phyloP scores from a whole-genome alignment of 2,113 vertebrate genomes.

The Halcyon senegalensis region DNA sequence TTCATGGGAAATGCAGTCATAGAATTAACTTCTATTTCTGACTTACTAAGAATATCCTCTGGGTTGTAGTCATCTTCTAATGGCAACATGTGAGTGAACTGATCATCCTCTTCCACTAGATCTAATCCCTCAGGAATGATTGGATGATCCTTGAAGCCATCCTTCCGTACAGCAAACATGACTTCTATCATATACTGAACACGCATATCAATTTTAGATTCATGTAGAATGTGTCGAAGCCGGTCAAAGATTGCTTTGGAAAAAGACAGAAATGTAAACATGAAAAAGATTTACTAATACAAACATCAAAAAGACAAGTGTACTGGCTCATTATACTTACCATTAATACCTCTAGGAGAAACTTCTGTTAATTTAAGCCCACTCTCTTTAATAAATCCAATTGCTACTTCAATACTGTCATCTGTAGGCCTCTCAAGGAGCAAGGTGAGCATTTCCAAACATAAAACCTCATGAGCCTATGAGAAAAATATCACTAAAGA shows the following conservation, averaged over 20 bases:
- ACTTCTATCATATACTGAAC: slow-evolving; percentile 99
- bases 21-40: neutral
- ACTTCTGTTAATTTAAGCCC: slow-evolving; percentile 97
- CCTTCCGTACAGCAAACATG: slow-evolving; percentile 98
- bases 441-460: slow-evolving; percentile 96
- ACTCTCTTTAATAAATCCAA: slow-evolving; percentile 96
- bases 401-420: slow-evolving; percentile 97
- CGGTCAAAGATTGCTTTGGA: slow-evolving; percentile 94
- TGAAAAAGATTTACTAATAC: neutral
- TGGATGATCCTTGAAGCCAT: slow-evolving; percentile 98
- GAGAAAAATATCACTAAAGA: neutral
- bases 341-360: slow-evolving; percentile 94
- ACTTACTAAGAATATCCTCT: slow-evolving; percentile 94
- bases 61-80: slow-evolving; percentile 95
- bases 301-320: neutral
- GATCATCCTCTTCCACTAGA: slow-evolving; percentile 95
- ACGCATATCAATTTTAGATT: slow-evolving; percentile 96
- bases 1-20: neutral
- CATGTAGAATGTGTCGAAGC: slow-evolving; percentile 94
- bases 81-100: slow-evolving; percentile 98
- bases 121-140: slow-evolving; percentile 91
- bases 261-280: neutral
- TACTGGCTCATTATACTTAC: slow-evolving; percentile 67
- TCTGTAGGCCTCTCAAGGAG: slow-evolving; percentile 95
- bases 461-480: slow-evolving; percentile 96